Evolutionary conservation across 35 echinoderm and acorn worm species (phyloP), one percentile per base, ranked within the genome.

Genomic region (Apostichopus parvimensis): DNA sequence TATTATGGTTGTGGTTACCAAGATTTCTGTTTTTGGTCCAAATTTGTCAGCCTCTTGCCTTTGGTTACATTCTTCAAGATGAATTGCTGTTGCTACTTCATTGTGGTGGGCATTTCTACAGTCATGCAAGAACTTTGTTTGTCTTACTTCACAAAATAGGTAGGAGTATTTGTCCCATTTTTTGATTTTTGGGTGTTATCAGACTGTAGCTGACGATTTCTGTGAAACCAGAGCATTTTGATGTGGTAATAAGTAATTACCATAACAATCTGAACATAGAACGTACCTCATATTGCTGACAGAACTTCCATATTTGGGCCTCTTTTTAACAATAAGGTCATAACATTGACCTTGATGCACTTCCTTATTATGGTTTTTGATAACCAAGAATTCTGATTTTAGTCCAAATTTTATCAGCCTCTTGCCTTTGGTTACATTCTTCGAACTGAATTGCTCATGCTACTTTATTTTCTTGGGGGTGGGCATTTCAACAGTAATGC

Each of bases 1-100:
- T 70, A 64, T 92, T 92, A 24, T 84, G 91, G 54, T 86, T 45
- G 23, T 86, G 91, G 53, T 92, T 92, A 14, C 91, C 91, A 53
- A 92, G 66, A 57, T 92, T 86, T 52, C 82, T 83, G 55, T 76
- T 72, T 53, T 92, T 83, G 8, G 58, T 12, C 64, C 80, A 86
- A n/a, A 68, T 54, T 75, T 92, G 66, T 53, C 64, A 18, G 60
- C 60, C 34, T 85, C 21, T 15, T 34, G 8, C 57, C 5, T 68
- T 68, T 87, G 83, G 24, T 70, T 65, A 5, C 66, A 59, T 88
- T 88, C 86, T 70, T 88, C 86, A 68, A 57, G n/a, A 6, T 83
- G n/a, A 17, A 83, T 83, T 56, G 15, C 80, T 8, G 1, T 18
- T n/a, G 45, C 79, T 24, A 82, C 79, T 5, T 18, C 79, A n/a